phyloP scores from a whole-genome alignment of 2,113 vertebrate species.

The Colistium nudipinnis region DNA sequence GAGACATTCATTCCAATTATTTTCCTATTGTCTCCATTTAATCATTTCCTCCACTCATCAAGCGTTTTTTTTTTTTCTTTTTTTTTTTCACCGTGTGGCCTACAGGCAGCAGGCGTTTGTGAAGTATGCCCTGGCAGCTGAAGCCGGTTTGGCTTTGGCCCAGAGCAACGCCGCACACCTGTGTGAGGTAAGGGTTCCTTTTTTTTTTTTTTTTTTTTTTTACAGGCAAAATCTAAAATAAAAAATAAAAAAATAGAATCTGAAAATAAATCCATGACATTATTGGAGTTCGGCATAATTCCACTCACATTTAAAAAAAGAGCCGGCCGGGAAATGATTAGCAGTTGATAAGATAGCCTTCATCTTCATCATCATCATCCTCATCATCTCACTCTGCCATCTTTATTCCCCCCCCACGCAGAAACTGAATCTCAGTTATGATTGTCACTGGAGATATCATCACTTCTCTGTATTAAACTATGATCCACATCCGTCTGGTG shows the following conservation, averaged over 20 bases:
- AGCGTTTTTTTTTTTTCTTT: background rate
- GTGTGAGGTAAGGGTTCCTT: constrained; percentile 81
- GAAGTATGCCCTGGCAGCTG: constrained; percentile 89
- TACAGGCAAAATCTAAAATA: too few species aligned
- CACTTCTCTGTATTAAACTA: constrained; percentile 90
- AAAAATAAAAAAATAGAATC: too few species aligned
- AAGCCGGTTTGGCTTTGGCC: constrained; percentile 91
- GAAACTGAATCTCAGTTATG: constrained; percentile 82
- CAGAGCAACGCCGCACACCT: constrained; percentile 92
- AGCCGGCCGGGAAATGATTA: constrained; percentile 38
- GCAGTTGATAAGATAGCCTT: constrained; percentile 38
- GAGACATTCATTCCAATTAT: constrained; percentile 51
- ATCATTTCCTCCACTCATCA: constrained; percentile 3
- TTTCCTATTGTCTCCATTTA: constrained; percentile 36
- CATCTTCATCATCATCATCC: constrained; percentile 33
- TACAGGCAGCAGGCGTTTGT: constrained; percentile 88
- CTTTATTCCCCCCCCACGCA: constrained; percentile 61
- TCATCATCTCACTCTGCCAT: constrained; percentile 22
- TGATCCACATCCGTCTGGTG: constrained; percentile 88
- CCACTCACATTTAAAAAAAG: constrained; percentile 14
- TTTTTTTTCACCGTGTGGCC: constrained; percentile 12
- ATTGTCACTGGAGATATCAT: constrained; percentile 91
- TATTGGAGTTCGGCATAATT: constrained; percentile 30
- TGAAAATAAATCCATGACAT: constrained; percentile 10
- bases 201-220: background rate